Conservation (phyloP, 1,140 invertebrate species). For the Drosophila leontia region DNA sequence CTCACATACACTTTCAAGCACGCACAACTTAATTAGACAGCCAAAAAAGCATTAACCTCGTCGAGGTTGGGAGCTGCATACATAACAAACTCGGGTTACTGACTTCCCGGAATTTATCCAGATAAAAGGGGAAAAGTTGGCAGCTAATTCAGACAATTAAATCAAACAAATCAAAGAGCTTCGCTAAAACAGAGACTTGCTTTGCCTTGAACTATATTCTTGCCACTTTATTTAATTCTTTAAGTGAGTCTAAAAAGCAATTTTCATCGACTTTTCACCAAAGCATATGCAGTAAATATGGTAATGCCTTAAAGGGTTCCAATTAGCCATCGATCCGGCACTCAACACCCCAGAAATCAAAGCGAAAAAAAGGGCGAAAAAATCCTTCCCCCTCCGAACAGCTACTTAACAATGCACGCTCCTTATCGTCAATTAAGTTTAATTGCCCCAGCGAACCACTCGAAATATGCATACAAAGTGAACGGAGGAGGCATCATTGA, state of each 20-base stretch:
- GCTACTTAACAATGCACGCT: slow-evolving; percentile 51
- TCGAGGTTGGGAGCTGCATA: slow-evolving; percentile 17
- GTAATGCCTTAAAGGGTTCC: slow-evolving; percentile 19
- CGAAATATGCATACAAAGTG: slow-evolving; percentile 77
- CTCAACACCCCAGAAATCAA: slow-evolving; percentile 50
- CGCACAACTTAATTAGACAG: slow-evolving; percentile 32
- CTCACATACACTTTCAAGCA: not conserved
- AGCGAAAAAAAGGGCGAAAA: slow-evolving; percentile 27
- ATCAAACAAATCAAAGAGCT: slow-evolving; percentile 9
- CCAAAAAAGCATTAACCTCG: slow-evolving; percentile 20
- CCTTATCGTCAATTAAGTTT: slow-evolving; percentile 80
- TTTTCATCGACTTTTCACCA: not conserved
- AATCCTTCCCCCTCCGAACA: slow-evolving; percentile 30
- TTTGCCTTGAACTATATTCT: not conserved
- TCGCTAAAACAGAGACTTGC: not conserved
- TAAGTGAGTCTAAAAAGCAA: not conserved
- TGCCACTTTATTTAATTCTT: slow-evolving; percentile 3
- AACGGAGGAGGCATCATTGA: slow-evolving; percentile 46
- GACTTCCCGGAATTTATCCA: slow-evolving; percentile 1
- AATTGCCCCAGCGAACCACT: slow-evolving; percentile 76
- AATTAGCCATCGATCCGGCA: slow-evolving; percentile 34
- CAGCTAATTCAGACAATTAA: slow-evolving; percentile 10
- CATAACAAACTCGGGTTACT: slow-evolving; percentile 19
- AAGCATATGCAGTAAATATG: slow-evolving; percentile 31
- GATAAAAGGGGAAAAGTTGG: slow-evolving; percentile 13